Conservation (phyloP, 1,140 invertebrate species). For the Hirudo medicinalis region DNA sequence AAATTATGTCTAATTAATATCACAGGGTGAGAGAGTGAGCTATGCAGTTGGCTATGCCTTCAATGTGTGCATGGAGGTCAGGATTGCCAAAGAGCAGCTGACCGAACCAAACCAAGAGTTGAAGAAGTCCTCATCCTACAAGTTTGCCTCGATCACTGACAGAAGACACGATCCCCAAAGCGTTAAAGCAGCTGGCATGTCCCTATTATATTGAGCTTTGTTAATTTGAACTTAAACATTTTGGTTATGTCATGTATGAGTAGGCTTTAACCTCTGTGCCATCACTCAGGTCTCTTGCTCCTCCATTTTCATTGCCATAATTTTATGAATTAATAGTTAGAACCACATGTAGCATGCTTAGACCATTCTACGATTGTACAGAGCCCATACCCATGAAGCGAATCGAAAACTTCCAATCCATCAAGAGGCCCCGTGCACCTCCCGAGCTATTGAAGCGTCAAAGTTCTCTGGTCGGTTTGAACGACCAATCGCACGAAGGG, state of each 20-base stretch:
- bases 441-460: slow-evolving; percentile 1
- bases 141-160: slow-evolving; percentile 63
- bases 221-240: too few species aligned
- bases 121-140: slow-evolving; percentile 73
- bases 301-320: too few species aligned
- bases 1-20: neutral
- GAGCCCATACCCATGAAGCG: slow-evolving; percentile 1
- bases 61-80: slow-evolving; percentile 89
- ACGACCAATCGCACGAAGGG: slow-evolving; percentile 4
- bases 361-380: neutral
- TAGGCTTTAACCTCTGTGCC: too few species aligned
- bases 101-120: neutral
- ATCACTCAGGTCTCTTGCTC: too few species aligned
- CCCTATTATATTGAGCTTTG: too few species aligned
- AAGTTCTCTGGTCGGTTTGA: neutral
- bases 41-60: slow-evolving; percentile 99
- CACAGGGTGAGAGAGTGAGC: slow-evolving; percentile 80
- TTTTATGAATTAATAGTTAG: too few species aligned
- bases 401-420: neutral
- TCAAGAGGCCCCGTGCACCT: neutral
- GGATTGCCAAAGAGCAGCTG: slow-evolving; percentile 82
- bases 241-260: too few species aligned
- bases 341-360: too few species aligned
- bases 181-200: slow-evolving; percentile 38
- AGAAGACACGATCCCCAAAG: slow-evolving; percentile 51